Conservation (phyloP, 2,797 vertebrate genomes). For the Microctenopoma steveboyesi region DNA sequence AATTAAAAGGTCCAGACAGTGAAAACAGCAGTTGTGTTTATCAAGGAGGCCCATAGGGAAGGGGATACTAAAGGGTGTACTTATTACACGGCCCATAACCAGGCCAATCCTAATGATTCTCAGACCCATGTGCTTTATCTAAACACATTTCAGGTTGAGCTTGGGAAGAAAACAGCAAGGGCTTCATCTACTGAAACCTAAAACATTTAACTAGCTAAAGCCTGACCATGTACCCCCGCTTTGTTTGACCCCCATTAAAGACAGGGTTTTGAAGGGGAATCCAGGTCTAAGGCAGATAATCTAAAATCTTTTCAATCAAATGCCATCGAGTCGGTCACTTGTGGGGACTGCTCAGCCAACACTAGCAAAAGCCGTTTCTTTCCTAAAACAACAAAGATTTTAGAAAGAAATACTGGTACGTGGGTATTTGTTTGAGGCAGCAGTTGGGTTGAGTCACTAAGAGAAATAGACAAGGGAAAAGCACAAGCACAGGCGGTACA, state of each 20-base stretch:
- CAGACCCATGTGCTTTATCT: slow-evolving; percentile 51
- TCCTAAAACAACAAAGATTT: slow-evolving; percentile 34
- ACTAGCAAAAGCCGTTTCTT: slow-evolving; percentile 27
- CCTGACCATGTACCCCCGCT: slow-evolving; percentile 20
- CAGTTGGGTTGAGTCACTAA: slow-evolving; percentile 43
- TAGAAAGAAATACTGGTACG: slow-evolving; percentile 37
- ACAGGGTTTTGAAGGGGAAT: slow-evolving; percentile 2
- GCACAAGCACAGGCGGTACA: slow-evolving; percentile 53
- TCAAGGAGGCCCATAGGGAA: slow-evolving; percentile 56
- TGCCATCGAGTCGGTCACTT: slow-evolving; percentile 6
- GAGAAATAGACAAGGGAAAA: slow-evolving; percentile 50
- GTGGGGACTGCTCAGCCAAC: slow-evolving; percentile 9
- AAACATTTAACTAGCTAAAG: slow-evolving; percentile 46
- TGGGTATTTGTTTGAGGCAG: slow-evolving; percentile 44
- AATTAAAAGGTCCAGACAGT: slow-evolving; percentile 73
- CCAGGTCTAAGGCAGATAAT: slow-evolving; percentile 20
- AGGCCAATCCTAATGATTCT: slow-evolving; percentile 54
- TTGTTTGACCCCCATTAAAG: slow-evolving; percentile 19
- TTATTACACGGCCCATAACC: slow-evolving; percentile 57
- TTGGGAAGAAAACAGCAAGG: slow-evolving; percentile 32
- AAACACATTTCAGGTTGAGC: slow-evolving; percentile 61
- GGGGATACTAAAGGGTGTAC: slow-evolving; percentile 40
- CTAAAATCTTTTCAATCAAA: slow-evolving; percentile 41
- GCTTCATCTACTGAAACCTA: slow-evolving; percentile 32
- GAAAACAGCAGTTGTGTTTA: slow-evolving; percentile 75